These are phyloP conservation scores for Caenorhabditis doughertyi DNA, from an alignment of 2,888 invertebrate species.

Conservation along the genomic window DNA sequence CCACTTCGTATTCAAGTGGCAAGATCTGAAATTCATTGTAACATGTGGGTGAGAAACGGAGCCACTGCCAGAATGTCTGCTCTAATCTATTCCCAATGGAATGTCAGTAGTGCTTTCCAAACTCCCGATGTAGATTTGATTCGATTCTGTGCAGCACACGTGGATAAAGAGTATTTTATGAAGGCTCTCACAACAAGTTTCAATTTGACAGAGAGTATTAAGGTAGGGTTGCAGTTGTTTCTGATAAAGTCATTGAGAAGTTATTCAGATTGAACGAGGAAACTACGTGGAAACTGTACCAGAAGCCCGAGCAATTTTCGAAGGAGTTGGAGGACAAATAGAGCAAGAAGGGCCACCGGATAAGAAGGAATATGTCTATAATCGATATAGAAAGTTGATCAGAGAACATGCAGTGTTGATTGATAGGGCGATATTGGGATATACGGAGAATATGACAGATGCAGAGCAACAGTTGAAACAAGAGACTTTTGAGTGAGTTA, in stretches of 20 bases:
- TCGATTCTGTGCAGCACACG: constrained; percentile 71
- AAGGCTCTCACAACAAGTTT: constrained; percentile 62
- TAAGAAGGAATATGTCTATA: neutral
- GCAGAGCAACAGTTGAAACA: neutral
- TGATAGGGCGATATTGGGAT: constrained; percentile 13
- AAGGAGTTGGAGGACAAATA: neutral
- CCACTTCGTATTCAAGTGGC: constrained; percentile 76
- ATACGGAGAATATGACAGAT: constrained; percentile 7
- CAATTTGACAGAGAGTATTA: constrained; percentile 68
- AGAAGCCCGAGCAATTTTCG: constrained; percentile 1
- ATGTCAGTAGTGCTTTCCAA: constrained; percentile 71
- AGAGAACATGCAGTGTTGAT: constrained; percentile 9
- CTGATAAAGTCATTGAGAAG: too few species aligned
- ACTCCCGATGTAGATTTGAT: constrained; percentile 76
- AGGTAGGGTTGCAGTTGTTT: neutral
- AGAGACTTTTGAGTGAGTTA: constrained; percentile 41
- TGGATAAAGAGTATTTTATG: constrained; percentile 69
- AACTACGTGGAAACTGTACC: neutral
- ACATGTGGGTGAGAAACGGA: constrained; percentile 80
- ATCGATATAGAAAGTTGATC: constrained; percentile 9
- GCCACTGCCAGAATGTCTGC: constrained; percentile 68
- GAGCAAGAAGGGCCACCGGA: neutral
- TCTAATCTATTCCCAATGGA: constrained; percentile 74
- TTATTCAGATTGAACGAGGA: constrained; percentile 7
- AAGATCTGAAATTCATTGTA: constrained; percentile 71